Conservation (phyloP, 1,140 invertebrate species). For the Charaxes varanes region DNA sequence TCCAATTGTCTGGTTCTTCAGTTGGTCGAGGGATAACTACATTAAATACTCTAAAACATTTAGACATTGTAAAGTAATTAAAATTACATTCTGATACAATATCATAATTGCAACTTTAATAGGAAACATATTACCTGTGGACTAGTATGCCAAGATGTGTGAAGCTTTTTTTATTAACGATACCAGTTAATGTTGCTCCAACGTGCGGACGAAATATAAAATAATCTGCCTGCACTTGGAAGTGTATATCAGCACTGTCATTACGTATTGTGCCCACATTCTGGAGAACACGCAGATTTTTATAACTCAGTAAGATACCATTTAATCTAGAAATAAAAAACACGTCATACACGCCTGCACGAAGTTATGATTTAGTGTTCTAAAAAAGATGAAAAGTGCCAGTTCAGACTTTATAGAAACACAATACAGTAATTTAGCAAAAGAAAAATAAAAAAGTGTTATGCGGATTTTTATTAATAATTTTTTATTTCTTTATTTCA, state of each 20-base stretch:
- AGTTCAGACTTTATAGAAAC: too few relatives aligned
- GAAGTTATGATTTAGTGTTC: too few relatives aligned
- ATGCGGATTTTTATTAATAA: too few relatives aligned
- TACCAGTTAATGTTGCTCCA: slow-evolving; percentile 70
- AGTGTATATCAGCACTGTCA: slow-evolving; percentile 76
- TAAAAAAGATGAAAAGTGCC: too few relatives aligned
- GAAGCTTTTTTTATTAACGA: slow-evolving; percentile 77
- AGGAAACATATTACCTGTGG: slow-evolving; percentile 76
- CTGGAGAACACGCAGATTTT: slow-evolving; percentile 76
- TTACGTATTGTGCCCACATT: slow-evolving; percentile 71
- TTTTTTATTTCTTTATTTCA: too few relatives aligned
- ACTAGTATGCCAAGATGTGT: slow-evolving; percentile 79
- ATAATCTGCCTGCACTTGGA: slow-evolving; percentile 79
- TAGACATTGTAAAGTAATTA: neutral
- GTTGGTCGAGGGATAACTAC: slow-evolving; percentile 76
- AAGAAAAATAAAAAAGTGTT: too few relatives aligned
- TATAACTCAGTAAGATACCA: slow-evolving; percentile 78
- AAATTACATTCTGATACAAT: neutral
- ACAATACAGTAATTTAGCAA: too few relatives aligned
- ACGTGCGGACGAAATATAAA: slow-evolving; percentile 76
- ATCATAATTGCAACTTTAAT: too few relatives aligned
- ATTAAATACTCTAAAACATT: slow-evolving; percentile 74
- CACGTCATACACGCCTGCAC: neutral
- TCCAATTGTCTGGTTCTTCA: slow-evolving; percentile 73
- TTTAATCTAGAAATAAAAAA: slow-evolving; percentile 60